Conservation (phyloP, 2,888 invertebrate genomes). For the Apamea monoglypha region DNA sequence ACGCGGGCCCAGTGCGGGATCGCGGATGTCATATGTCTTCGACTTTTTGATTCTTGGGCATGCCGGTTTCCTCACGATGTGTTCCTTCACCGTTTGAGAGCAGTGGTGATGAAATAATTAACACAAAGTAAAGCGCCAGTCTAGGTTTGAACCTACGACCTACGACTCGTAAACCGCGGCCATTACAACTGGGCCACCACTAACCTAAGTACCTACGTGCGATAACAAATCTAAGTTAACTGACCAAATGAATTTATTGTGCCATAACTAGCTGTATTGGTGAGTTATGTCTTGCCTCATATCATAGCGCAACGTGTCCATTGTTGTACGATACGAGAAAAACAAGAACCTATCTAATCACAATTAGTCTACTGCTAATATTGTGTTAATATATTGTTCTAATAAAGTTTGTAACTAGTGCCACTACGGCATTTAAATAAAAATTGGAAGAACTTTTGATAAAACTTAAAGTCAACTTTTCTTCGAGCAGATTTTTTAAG, state of each 20-base stretch:
- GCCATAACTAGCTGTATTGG: constrained; percentile 85
- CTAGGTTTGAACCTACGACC: not conserved
- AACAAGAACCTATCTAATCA: not conserved
- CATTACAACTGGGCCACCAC: not conserved
- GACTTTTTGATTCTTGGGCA: not conserved
- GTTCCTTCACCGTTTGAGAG: not conserved
- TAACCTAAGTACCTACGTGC: constrained; percentile 28
- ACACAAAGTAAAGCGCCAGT: too few species aligned
- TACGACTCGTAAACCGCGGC: not conserved
- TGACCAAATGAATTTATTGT: constrained; percentile 88
- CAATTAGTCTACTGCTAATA: not conserved
- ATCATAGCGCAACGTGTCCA: constrained; percentile 70
- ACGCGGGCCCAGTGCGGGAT: not conserved
- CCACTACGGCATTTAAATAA: not conserved
- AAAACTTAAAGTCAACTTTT: not conserved
- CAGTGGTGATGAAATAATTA: not conserved
- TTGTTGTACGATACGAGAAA: constrained; percentile 65
- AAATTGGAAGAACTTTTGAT: not conserved
- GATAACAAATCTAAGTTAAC: constrained; percentile 86
- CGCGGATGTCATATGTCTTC: not conserved
- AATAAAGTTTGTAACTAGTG: not conserved
- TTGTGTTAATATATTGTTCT: not conserved
- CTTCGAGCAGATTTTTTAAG: not conserved
- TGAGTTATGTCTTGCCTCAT: constrained; percentile 80
- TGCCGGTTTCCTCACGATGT: not conserved